Percentiles rank a stretch among this genome's conserved stretches.
Evolutionary conservation across 2,113 vertebrate genomes (phyloP).

Genomic region (Ginglymostoma cirratum): DNA sequence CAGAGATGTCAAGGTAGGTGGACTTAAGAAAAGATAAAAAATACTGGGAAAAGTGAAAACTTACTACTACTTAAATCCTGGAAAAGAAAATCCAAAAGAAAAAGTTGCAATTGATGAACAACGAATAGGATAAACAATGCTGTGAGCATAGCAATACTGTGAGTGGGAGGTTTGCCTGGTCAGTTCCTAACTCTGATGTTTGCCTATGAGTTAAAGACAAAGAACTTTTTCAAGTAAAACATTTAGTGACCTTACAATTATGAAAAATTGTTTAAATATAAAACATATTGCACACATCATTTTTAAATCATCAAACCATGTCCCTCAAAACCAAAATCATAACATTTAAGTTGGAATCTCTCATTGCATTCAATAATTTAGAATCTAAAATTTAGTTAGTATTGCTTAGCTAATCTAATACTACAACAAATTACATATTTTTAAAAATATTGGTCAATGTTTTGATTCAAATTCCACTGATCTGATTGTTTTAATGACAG

Average conservation of each 20-base stretch:
- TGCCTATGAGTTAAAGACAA: background rate
- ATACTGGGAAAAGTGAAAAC: background rate
- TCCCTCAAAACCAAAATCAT: background rate
- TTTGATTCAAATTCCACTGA: constrained; percentile 68
- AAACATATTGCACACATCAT: background rate
- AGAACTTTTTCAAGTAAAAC: background rate
- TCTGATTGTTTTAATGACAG: constrained; percentile 31
- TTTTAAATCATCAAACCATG: background rate
- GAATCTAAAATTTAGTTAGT: constrained; percentile 48
- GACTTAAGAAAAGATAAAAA: background rate
- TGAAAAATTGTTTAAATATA: background rate
- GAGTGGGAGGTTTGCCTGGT: too few species aligned
- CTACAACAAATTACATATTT: constrained; percentile 65
- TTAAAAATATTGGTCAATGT: constrained; percentile 55
- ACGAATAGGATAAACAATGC: background rate
- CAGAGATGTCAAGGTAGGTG: background rate
- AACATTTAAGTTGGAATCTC: background rate
- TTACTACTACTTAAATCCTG: background rate
- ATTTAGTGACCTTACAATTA: background rate
- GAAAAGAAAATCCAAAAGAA: background rate
- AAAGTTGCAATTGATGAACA: background rate
- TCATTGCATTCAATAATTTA: constrained; percentile 7
- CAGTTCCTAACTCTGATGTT: background rate
- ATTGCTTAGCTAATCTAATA: constrained; percentile 75
- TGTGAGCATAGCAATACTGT: background rate